These are phyloP conservation scores for Channa striata DNA, from an alignment of 2,797 vertebrate species.

Conservation along the genomic window DNA sequence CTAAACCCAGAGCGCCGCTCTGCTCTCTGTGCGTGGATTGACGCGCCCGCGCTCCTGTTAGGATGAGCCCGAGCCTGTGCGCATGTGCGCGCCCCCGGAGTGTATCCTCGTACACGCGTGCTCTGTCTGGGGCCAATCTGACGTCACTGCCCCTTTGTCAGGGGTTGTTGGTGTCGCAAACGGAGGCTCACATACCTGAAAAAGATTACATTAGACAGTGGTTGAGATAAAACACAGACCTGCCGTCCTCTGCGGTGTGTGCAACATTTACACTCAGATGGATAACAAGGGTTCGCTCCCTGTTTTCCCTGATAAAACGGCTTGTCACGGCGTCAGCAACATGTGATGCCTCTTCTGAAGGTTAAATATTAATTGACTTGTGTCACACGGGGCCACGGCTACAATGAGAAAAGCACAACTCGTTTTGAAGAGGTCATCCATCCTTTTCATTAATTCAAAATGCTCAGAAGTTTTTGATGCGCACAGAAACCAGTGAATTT, in stretches of 20 bases:
- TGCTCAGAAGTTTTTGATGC: constrained; percentile 11
- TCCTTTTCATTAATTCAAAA: constrained; percentile 12
- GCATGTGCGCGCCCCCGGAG: constrained; percentile 76
- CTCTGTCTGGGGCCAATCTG: constrained; percentile 70
- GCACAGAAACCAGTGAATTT: neutral
- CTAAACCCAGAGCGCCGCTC: constrained; percentile 73
- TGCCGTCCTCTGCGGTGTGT: constrained; percentile 51
- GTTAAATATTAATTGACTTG: constrained; percentile 83
- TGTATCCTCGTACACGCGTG: constrained; percentile 61
- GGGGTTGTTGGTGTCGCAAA: constrained; percentile 64
- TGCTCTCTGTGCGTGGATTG: constrained; percentile 77
- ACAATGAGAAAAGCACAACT: constrained; percentile 22
- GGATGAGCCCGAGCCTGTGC: constrained; percentile 75
- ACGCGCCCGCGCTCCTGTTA: constrained; percentile 79
- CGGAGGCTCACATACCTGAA: constrained; percentile 59
- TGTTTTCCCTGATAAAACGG: constrained; percentile 79
- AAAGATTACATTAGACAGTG: constrained; percentile 78
- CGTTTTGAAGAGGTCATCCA: constrained; percentile 19
- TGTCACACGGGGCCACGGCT: constrained; percentile 51
- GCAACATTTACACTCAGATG: constrained; percentile 73
- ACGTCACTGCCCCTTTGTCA: constrained; percentile 77
- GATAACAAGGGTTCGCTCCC: constrained; percentile 71
- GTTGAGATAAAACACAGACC: constrained; percentile 71
- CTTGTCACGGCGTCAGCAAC: constrained; percentile 75
- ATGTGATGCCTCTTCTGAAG: constrained; percentile 71